phyloP scores from a whole-genome alignment of 2,797 vertebrate genomes.

The Sylvia borin region DNA sequence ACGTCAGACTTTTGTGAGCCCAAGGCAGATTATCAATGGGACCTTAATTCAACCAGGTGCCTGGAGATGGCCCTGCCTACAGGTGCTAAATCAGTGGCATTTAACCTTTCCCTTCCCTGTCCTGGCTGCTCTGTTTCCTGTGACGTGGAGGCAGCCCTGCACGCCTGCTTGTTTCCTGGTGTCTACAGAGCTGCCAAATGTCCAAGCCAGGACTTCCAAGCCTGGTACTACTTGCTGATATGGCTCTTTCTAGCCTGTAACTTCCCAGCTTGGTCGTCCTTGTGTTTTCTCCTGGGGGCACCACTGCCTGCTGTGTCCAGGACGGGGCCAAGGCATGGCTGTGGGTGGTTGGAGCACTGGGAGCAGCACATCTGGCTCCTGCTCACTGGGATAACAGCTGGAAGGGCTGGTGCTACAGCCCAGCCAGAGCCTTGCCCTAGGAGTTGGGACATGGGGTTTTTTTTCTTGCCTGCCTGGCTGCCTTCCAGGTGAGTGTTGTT shows the following conservation, averaged over 20 bases:
- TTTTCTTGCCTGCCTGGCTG: slow-evolving; percentile 5
- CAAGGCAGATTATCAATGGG: neutral
- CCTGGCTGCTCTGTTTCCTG: neutral
- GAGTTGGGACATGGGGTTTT: neutral
- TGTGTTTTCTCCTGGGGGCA: neutral
- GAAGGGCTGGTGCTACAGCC: neutral
- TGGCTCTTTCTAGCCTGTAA: neutral
- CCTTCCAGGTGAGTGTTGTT: neutral
- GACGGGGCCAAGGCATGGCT: neutral
- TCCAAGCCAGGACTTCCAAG: neutral
- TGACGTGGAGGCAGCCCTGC: neutral
- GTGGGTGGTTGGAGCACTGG: rapidly evolving
- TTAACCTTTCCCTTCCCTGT: neutral
- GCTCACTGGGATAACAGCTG: rapidly evolving
- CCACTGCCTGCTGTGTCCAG: too few relatives aligned
- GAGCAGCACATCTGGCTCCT: neutral
- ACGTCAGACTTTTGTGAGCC: neutral
- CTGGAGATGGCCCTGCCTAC: neutral
- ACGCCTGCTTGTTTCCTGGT: neutral
- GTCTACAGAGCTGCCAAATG: neutral
- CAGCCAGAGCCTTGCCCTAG: neutral
- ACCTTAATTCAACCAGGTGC: neutral
- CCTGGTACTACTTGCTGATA: neutral
- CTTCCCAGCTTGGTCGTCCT: neutral
- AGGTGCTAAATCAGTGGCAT: neutral